Evolutionary conservation across 2,797 vertebrate genomes (phyloP), one percentile per base, ranked within the genome.

Genomic region (Falco peregrinus): DNA sequence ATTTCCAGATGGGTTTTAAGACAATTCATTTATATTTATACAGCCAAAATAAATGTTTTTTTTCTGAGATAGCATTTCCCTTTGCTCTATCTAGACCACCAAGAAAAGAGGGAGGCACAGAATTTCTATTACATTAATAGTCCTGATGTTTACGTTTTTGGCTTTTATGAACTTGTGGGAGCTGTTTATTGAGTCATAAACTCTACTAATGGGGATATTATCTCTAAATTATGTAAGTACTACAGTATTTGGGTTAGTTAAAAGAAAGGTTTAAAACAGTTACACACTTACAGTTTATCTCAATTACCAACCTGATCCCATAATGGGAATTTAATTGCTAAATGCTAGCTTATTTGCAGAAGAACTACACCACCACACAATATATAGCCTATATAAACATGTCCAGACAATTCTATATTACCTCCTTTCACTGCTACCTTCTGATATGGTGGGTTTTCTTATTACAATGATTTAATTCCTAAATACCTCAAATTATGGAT

Each of bases 171-270:
- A 98, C 97, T 98, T 97, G 97, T 96, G 93, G 96, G 95, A 98
- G 94, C 96, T 98, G 96, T 98, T 98, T 98, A 98, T 98, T 98
- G 97, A 96, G 96, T 95, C 97, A 97, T 98, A 98, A 98, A 98
- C 94, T 97, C 95, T 97, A 97, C 97, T 98, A 98, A 98, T 98
- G 97, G 96, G 97, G 93, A 97, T 97, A 98, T 97, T 98, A 98
- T 98, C 97, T 98, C 95, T 96, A 97, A 97, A 98, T 98, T 98
- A 98, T 97, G 80, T 94, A 98, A 97, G 93, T 97, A 94, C 78
- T 96, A 83, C 43, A 93, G 92, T 94, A 96, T 97, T 96, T 91
- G 70, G 50, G 67, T 97, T 97, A 97, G 93, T 97, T 98, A 97
- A 97, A 97, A 97, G 71, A 94, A 97, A 96, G 96, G 94, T 95